Conservation (phyloP, 2,888 invertebrate species). For the Deroplatys truncata region DNA sequence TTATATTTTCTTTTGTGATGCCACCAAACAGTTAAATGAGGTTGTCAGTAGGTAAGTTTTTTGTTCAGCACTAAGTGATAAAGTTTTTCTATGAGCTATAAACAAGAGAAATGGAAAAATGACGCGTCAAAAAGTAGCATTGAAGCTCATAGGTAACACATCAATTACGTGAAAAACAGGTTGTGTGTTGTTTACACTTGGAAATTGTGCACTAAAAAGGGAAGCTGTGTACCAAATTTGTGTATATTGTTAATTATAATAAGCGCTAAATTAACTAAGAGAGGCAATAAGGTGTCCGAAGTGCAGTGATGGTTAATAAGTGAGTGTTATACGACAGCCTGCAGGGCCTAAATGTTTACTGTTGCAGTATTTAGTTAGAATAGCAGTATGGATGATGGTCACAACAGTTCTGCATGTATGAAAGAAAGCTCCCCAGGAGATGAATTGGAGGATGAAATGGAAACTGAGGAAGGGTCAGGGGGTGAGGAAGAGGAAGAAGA, state of each 20-base stretch:
- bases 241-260: not conserved
- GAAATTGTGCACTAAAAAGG: not conserved
- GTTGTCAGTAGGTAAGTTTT: slow-evolving; percentile 13
- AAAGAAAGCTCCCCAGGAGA: slow-evolving; percentile 16
- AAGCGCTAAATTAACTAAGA: not conserved
- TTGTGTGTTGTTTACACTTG: not conserved
- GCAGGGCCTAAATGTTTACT: not conserved
- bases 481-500: slow-evolving; percentile 32
- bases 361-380: not conserved
- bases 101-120: not conserved
- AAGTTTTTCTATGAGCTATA: not conserved
- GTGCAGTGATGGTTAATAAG: not conserved
- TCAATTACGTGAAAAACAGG: not conserved
- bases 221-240: not conserved
- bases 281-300: not conserved
- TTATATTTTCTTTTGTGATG: slow-evolving; percentile 18
- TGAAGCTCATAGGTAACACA: not conserved
- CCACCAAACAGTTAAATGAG: slow-evolving; percentile 12
- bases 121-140: not conserved
- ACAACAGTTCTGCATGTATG: not conserved
- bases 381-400: slow-evolving; percentile 16
- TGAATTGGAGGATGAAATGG: slow-evolving; percentile 27
- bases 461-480: slow-evolving; percentile 29
- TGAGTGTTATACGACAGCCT: not conserved
- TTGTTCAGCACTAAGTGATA: not conserved